Base-by-base conservation (phyloP, 2,888 invertebrate species). In the Lepas anatifera region DNA sequence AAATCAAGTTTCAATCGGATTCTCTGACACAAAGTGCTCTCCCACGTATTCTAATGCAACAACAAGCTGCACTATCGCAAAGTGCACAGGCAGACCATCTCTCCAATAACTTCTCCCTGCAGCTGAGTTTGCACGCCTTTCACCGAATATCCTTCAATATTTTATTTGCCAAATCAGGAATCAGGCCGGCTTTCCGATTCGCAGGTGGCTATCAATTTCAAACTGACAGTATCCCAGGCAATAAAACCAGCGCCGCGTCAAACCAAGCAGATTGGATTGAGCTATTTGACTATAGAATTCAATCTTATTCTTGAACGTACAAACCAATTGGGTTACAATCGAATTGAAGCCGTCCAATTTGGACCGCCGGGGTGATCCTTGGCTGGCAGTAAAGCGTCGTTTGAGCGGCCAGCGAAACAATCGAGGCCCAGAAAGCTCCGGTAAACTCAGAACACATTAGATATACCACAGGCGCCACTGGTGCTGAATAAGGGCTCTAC, bases 251-350 rank as follows among this genome's bases (percentile, higher is more conserved):
- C 2, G 22, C 58, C 32, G 10, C 32, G 58, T 58, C 58, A 58
- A 58, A 58, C 58, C 32, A 25, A 32, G 35, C 58, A 58, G 58
- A 58, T 58, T 58, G 58, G 58, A 58, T 58, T 58, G 58, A 58
- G 58, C 58, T 58, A 58, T 58, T 58, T 58, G 58, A 58, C 58
- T 58, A 58, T 58, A 58, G 32, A 58, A 58, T 58, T 58, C 58
- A 58, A 58, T 58, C 58, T 58, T 8, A 32, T 18, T 18, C 35
- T 58, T 58, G 58, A 35, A 58, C 13, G 58, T 16, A 16, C 58
- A 35, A 35, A 2, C 32, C 58, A 58, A 58, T 58, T 25, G 58
- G 32, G 10, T 3, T 29, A 10, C 35, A 16, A 22, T 32, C 22
- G 58, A 58, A 58, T 35, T 35, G 58, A 35, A 58, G 52, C 25